Base-by-base conservation (phyloP, 2,113 vertebrate species). In the Sprattus sprattus region DNA sequence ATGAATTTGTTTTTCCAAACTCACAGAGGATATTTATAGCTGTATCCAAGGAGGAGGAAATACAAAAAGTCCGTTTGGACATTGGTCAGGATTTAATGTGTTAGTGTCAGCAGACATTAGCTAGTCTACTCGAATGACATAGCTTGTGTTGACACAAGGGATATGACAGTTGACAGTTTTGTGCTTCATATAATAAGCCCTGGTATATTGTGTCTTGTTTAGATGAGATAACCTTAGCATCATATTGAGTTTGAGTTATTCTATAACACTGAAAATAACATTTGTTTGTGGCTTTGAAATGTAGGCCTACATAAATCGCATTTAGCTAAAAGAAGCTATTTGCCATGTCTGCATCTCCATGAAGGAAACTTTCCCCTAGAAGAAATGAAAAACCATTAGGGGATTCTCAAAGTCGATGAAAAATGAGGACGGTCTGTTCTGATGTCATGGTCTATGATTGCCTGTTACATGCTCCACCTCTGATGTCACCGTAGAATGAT, bases 21-120 rank as follows among this genome's bases (percentile, higher is more conserved):
- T 49, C 50, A 44, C 28, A 50, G 46, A 13, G 52, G 25, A 78
- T 87, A 87, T 84, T 45, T 71, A 87, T 87, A 87, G 84, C 28
- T 44, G n/a, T 64, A 84, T 84, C 28, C 47, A 28, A 81, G 52
- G 45, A 67, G 80, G 50, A 47, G n/a, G 39, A 60, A 84, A 81
- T 86, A 32, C 45, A 7, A 83, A 32, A 81, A 84, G 81, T 81
- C 18, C 57, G 25, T 87, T 32, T 83, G 47, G 18, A 60, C 71
- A 6, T 8, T 32, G 25, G 25, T 11, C 64, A 13, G 64, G 64
- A 28, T 32, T 32, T 71, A 71, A 71, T 71, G 32, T 28, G 25
- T 71, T 71, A 32, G n/a, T 4, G 25, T 71, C 64, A 71, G 64
- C 64, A 71, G 28, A 71, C 7, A 28, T 39, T 39, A 39, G 39